Conservation (phyloP, 2,888 invertebrate genomes). For the Troglohyphantes excavatus region DNA sequence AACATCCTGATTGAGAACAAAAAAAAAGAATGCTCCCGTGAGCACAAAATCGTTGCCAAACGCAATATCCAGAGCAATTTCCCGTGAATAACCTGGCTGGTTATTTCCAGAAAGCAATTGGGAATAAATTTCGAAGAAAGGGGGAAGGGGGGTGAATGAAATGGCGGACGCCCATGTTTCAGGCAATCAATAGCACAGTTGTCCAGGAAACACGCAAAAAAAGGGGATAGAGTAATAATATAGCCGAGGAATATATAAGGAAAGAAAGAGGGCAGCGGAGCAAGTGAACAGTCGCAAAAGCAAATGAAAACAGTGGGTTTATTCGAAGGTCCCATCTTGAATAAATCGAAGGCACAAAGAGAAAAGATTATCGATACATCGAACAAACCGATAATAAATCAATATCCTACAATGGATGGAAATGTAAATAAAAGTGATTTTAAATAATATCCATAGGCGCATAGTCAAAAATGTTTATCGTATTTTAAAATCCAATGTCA, state of each 20-base stretch:
- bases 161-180: neutral
- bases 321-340: neutral
- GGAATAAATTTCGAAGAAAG: neutral
- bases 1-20: too few relatives aligned
- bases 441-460: too few relatives aligned
- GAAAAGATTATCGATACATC: neutral
- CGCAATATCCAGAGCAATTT: conserved; percentile 22
- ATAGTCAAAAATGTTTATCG: too few relatives aligned
- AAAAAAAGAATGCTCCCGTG: neutral
- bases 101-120: conserved; percentile 25
- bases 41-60: neutral
- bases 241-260: neutral
- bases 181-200: neutral
- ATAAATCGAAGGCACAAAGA: neutral
- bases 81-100: conserved; percentile 22
- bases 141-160: too few relatives aligned
- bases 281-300: conserved; percentile 5
- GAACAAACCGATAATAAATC: conserved; percentile 20
- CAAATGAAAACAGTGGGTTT: neutral
- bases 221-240: neutral
- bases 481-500: neutral
- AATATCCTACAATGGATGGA: neutral
- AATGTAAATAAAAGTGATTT: neutral
- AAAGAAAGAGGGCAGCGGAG: neutral
- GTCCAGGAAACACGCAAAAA: conserved; percentile 8